A percentile compares a stretch with the other conserved stretches of the same genome.
Evolutionary conservation across 2,888 invertebrate species (phyloP).

Genomic region (Holacanthella duospinosa): DNA sequence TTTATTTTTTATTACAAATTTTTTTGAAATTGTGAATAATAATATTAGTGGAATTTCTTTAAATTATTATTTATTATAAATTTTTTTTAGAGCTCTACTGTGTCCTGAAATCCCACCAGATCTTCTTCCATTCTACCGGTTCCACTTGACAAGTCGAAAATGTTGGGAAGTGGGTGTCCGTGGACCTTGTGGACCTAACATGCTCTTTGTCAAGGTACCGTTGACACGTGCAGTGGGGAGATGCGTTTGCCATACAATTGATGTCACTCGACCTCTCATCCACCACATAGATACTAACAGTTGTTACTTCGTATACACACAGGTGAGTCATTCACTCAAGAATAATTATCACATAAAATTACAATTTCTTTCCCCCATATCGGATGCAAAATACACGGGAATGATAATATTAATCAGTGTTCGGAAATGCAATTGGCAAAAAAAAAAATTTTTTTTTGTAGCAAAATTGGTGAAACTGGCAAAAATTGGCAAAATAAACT

Average conservation of each 20-base stretch:
- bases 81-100: conserved; percentile 5
- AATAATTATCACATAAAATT: background rate
- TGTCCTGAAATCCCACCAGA: background rate
- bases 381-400: background rate
- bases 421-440: too few species aligned
- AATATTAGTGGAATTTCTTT: too few species aligned
- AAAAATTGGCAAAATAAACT: too few species aligned
- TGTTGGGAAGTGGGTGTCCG: background rate
- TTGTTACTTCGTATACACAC: conserved; percentile 6
- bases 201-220: conserved; percentile 3
- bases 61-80: too few species aligned
- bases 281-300: background rate
- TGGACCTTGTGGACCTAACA: conserved; percentile 8
- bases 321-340: background rate
- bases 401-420: too few species aligned
- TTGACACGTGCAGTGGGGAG: conserved; percentile 8
- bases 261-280: background rate
- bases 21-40: too few species aligned
- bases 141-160: conserved; percentile 6
- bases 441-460: too few species aligned
- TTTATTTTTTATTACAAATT: too few species aligned
- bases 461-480: too few species aligned
- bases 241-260: background rate
- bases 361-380: background rate
- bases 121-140: conserved; percentile 7